These are phyloP conservation scores for Xenops minutus DNA, from an alignment of 2,797 vertebrate species.

Conservation along the genomic window DNA sequence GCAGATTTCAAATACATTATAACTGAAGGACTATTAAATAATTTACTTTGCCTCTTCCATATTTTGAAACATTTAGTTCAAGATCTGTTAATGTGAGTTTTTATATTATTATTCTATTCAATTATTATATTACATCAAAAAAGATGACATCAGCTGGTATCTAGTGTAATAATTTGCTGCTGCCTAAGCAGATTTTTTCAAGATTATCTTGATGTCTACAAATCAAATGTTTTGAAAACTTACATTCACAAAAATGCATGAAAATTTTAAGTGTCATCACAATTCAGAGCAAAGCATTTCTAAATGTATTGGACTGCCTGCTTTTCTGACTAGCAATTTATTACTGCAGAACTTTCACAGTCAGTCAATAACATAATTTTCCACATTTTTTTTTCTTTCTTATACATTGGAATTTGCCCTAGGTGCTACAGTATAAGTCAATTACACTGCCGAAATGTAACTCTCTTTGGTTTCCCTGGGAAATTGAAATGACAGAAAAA, in stretches of 20 bases:
- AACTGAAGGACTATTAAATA: background rate
- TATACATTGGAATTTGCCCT: conserved; percentile 34
- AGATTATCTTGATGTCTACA: background rate
- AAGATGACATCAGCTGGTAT: background rate
- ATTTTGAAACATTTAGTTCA: background rate
- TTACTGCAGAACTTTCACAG: background rate
- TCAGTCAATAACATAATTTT: conserved; percentile 40
- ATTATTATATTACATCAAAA: background rate
- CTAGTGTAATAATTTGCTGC: background rate
- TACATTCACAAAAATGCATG: background rate
- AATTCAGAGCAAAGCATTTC: background rate
- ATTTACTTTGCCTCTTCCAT: background rate
- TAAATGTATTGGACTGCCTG: background rate
- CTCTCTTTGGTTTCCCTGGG: conserved; percentile 31
- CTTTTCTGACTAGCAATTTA: conserved; percentile 17
- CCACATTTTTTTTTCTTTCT: background rate
- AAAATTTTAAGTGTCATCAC: background rate
- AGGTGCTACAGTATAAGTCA: conserved; percentile 44
- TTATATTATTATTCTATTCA: background rate
- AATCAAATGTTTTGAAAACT: background rate
- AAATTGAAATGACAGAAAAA: conserved; percentile 56
- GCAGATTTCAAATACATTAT: background rate
- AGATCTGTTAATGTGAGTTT: background rate
- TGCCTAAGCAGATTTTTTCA: background rate
- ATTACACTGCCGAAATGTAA: conserved; percentile 32